phyloP scores from a whole-genome alignment of 2,113 vertebrate genomes.

The Etheostoma spectabile region DNA sequence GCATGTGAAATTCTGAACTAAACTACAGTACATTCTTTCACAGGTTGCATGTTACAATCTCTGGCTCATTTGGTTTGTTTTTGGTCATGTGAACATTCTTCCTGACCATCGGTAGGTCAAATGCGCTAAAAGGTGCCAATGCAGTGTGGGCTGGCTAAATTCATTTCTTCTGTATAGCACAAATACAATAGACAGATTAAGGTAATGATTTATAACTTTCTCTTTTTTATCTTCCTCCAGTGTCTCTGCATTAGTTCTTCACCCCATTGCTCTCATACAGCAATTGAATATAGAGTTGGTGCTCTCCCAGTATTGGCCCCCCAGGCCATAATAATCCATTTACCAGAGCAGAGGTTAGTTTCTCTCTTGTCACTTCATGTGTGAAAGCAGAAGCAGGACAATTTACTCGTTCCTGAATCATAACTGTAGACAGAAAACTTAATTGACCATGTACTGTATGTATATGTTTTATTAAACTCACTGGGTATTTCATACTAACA shows the following conservation, averaged over 20 bases:
- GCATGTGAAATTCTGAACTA: constrained; percentile 33
- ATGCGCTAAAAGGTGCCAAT: constrained; percentile 17
- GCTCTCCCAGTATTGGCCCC: neutral
- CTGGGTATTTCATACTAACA: neutral
- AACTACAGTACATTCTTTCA: constrained; percentile 48
- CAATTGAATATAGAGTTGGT: neutral
- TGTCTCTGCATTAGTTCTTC: constrained; percentile 10
- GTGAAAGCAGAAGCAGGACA: neutral
- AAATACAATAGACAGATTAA: constrained; percentile 50
- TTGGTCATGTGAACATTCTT: constrained; percentile 66
- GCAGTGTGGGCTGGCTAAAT: neutral
- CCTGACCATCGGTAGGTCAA: constrained; percentile 30
- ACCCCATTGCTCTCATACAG: neutral
- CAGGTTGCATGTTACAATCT: constrained; percentile 42
- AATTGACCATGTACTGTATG: neutral
- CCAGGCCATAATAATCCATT: constrained; percentile 18
- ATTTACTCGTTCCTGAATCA: neutral
- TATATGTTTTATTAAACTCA: neutral
- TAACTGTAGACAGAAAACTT: neutral
- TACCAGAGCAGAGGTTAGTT: constrained; percentile 9
- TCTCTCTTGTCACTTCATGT: neutral
- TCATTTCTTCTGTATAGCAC: constrained; percentile 20
- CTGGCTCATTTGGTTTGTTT: constrained; percentile 35
- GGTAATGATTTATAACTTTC: constrained; percentile 54
- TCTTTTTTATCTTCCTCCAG: constrained; percentile 29